Evolutionary conservation across 1,140 invertebrate genomes (phyloP).

Genomic region (Amyelois transitella): DNA sequence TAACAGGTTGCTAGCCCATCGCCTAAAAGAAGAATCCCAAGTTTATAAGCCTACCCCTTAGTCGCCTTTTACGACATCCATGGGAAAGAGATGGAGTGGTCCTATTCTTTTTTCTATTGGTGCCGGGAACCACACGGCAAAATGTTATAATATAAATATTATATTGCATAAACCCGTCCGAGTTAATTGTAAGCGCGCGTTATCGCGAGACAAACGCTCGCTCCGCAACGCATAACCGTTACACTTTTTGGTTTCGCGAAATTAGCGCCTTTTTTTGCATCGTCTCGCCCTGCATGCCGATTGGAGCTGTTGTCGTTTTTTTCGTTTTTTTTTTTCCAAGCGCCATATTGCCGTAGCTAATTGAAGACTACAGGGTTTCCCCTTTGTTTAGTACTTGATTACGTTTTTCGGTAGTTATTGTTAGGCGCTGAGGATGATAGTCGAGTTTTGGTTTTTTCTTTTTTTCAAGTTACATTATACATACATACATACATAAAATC

Average conservation of each 20-base stretch:
- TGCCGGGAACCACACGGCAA: neutral
- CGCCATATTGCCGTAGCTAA: slow-evolving; percentile 3
- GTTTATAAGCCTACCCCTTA: no score
- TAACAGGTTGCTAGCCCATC: no score
- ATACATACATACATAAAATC: no score
- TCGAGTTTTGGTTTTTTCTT: no score
- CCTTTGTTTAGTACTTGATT: neutral
- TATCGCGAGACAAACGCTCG: slow-evolving; percentile 71
- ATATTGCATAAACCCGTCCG: slow-evolving; percentile 43
- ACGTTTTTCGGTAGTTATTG: neutral
- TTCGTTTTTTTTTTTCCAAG: slow-evolving; percentile 33
- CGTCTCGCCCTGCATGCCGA: slow-evolving; percentile 43
- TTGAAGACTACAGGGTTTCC: neutral
- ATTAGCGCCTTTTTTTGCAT: slow-evolving; percentile 72
- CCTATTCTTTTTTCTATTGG: no score
- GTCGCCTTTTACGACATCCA: no score
- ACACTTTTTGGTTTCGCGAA: slow-evolving; percentile 69
- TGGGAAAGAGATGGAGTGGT: no score
- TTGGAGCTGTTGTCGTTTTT: slow-evolving; percentile 32
- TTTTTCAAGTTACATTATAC: no score
- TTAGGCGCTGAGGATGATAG: no score
- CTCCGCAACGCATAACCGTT: slow-evolving; percentile 69
- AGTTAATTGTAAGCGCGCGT: slow-evolving; percentile 71
- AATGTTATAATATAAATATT: neutral
- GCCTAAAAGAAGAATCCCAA: no score